Evolutionary conservation across 2,113 vertebrate genomes (phyloP), one percentile per base, ranked within the genome.

Genomic region (Corydoras sp.): DNA sequence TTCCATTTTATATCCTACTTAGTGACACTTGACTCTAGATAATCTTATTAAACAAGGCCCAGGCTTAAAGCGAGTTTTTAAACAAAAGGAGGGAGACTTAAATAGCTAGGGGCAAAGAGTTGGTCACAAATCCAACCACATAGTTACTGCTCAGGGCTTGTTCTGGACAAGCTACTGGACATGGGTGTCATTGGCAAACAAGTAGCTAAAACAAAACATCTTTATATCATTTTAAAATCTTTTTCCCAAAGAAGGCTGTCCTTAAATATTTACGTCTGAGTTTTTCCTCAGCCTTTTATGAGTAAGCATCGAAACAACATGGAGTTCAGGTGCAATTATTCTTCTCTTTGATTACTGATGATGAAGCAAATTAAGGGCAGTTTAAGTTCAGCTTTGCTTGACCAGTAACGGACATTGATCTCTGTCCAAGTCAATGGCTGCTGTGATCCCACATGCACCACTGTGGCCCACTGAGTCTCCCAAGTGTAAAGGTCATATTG

Each of bases 1-100:
- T 90, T 90, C 89, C 88, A 89, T 90, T 91, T 91, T 88, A 90
- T 89, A 90, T 90, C 89, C 88, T 89, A 88, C 88, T 90, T 90
- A 91, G 87, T 89, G 88, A 90, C 88, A 89, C 89, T 91, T 87
- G 82, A 86, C 87, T 87, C 83, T 82, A 85, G 87, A 87, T 90
- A 90, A 90, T 91, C 90, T 90, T 85, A 90, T 90, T 91, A 89
- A 88, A 90, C 84, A 65, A 88, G 85, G 82, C 83, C 81, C 81
- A 79, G 81, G 66, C 60, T 74, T 70, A 64, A 75, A 76, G 71
- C 72, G 69, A 58, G 35, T 76, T 71, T 58, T 15, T 65, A 73
- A 65, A 77, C 77, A 70, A 75, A 72, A 65, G 62, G 69, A 71
- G 58, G 10, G 56, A 77, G 72, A 72, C 5, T 13, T 30, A 0